phyloP scores from a whole-genome alignment of 37 sponge, comb jelly and placozoan species.

The Axinella damicornis region DNA sequence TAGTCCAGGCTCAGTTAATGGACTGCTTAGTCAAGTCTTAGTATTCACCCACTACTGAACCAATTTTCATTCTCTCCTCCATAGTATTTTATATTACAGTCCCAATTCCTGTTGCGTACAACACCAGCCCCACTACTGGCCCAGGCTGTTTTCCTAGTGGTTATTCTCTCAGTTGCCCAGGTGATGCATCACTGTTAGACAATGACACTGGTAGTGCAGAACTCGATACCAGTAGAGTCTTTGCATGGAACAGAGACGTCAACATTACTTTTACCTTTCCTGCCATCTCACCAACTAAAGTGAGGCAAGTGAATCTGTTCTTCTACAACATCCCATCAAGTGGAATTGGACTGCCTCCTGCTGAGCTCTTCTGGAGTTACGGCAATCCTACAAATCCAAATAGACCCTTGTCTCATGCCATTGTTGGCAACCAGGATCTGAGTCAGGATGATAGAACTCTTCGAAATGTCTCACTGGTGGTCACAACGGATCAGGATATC shows the following conservation, averaged over 20 bases:
- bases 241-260: conserved; percentile 43
- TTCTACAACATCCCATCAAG: conserved; percentile 59
- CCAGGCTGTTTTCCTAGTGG: no score
- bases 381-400: neutral
- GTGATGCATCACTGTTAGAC: neutral
- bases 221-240: neutral
- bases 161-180: no score
- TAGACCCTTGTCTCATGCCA: conserved; percentile 8
- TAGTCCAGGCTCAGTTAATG: no score
- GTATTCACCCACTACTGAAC: no score
- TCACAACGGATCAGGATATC: neutral
- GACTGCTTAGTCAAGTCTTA: no score
- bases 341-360: conserved; percentile 55
- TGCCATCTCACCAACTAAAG: neutral
- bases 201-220: conserved; percentile 7
- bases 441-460: conserved; percentile 19
- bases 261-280: neutral
- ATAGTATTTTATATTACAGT: no score
- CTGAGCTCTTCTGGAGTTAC: neutral
- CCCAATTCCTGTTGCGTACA: no score
- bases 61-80: no score
- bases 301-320: conserved; percentile 47
- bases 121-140: no score
- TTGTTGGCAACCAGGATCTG: conserved; percentile 47
- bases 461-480: conserved; percentile 40